phyloP scores from a whole-genome alignment of 2,797 vertebrate species.

The Stomatorhinus walkeri region DNA sequence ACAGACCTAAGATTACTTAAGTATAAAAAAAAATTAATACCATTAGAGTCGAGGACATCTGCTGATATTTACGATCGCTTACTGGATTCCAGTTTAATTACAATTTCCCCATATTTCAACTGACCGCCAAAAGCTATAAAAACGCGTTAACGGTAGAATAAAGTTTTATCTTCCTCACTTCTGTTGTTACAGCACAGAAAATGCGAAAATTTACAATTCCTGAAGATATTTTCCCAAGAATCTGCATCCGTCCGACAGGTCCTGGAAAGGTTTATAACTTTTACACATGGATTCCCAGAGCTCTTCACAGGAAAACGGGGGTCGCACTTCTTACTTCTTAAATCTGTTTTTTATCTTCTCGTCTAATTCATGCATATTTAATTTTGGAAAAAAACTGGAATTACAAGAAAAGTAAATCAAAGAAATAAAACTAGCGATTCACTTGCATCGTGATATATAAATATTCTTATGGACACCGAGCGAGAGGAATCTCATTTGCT shows the following conservation, averaged over 20 bases:
- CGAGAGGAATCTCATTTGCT: constrained; percentile 59
- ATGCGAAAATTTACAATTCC: constrained; percentile 15
- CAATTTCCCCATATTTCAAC: neutral
- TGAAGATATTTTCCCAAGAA: constrained; percentile 17
- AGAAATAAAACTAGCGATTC: neutral
- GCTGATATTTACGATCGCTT: neutral
- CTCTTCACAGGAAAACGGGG: constrained; percentile 19
- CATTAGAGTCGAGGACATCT: neutral
- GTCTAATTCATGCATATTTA: constrained; percentile 10
- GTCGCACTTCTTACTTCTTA: constrained; percentile 13
- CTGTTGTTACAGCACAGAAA: neutral
- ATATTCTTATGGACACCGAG: constrained; percentile 25
- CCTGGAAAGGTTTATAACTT: constrained; percentile 27
- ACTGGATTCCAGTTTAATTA: neutral
- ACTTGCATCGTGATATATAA: neutral
- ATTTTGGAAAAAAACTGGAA: constrained; percentile 14
- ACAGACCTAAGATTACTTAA: neutral
- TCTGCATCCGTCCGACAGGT: neutral
- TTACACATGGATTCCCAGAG: constrained; percentile 39
- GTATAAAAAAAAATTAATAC: neutral
- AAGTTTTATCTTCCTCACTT: neutral
- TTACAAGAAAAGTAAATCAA: neutral
- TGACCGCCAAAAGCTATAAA: neutral
- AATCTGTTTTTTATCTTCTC: constrained; percentile 17
- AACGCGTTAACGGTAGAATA: neutral